Evolutionary conservation across 2,888 invertebrate species (phyloP), one percentile per base, ranked within the genome.

Genomic region (Dynastes tityus): DNA sequence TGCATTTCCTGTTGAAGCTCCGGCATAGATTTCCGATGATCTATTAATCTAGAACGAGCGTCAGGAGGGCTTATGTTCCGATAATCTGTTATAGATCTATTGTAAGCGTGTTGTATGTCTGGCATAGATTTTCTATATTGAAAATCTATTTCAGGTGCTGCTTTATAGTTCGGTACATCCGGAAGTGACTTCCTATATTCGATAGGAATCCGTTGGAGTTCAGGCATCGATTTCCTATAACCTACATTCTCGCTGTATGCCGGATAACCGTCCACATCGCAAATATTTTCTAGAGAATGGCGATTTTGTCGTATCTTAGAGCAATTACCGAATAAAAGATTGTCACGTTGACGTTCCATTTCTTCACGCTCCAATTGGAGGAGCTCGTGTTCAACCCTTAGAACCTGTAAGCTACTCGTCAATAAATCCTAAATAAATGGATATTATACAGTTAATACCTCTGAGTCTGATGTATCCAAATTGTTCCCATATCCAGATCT

Each of bases 291-390:
- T 70, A 88, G 83, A 6, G 88, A 88, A 80, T 87, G 86, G 64
- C 87, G 84, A 79, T 86, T 88, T 74, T 86, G 82, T 68, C 85
- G 84, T 16, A 84, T 83, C 82, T 87, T 87, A 4, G 91, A 92
- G 84, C 93, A 90, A 84, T 94, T 94, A 61, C 93, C 91, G 83
- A 92, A 90, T 27, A 94, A 89, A 9, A 95, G 88, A 86, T 94
- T 95, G 84, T 94, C 95, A 11, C 94, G 90, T 85, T 95, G 94
- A 2, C 95, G 90, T 81, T 94, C 92, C 11, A 95, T 85, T 85
- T 95, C 95, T 86, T 95, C 95, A 87, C 94, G 94, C 86, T 96
- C 95, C 65, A 94, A 87, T 86, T 95, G 95, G 3, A 95, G 87
- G 1, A 95, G 89, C 88, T 95, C 95, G 64, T 95, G 91, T 89